Evolutionary conservation across 2,888 invertebrate genomes (phyloP).

Genomic region (Cepaea hortensis): DNA sequence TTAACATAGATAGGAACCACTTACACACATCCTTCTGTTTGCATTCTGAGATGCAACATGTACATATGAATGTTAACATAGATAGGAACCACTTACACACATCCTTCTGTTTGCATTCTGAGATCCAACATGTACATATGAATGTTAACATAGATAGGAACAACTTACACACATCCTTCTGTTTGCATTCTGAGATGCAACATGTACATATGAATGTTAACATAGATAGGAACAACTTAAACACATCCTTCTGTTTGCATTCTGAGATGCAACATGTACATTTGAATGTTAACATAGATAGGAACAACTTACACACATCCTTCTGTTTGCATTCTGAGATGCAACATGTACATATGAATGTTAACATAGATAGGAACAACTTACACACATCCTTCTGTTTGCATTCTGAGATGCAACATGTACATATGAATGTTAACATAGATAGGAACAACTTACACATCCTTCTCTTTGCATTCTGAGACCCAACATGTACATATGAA

Average conservation of each 20-base stretch:
- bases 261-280: background rate
- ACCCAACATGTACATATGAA: background rate
- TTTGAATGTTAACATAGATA: background rate
- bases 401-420: background rate
- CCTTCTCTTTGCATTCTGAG: background rate
- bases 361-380: background rate
- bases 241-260: background rate
- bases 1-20: background rate
- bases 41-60: background rate
- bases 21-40: background rate
- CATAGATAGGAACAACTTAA: background rate
- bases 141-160: background rate
- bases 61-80: background rate
- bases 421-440: background rate
- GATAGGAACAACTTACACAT: background rate
- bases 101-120: background rate
- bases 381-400: background rate
- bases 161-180: background rate
- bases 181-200: background rate
- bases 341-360: background rate
- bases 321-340: background rate
- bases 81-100: conserved; percentile 1
- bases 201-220: background rate
- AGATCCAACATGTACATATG: background rate
- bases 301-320: background rate